These are phyloP conservation scores for Lasioglossum zephyrum DNA, from an alignment of 2,888 invertebrate genomes.

Conservation along the genomic window DNA sequence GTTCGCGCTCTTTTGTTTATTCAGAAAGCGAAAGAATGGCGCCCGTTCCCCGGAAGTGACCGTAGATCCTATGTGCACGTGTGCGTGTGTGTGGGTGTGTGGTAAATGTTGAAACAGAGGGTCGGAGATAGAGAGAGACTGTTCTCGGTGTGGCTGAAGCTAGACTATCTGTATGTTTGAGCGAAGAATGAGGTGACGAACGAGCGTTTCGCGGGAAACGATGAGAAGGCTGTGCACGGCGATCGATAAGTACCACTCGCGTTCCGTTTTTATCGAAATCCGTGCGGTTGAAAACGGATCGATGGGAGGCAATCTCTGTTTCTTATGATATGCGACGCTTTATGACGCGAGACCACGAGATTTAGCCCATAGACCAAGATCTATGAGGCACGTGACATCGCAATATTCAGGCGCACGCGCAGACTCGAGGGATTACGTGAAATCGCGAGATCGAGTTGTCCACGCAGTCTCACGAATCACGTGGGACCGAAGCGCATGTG, in stretches of 20 bases:
- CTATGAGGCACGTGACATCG: background rate
- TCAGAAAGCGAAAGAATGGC: background rate
- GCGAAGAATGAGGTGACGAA: conserved; percentile 58
- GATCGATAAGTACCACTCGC: conserved; percentile 36
- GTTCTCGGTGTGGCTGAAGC: conserved; percentile 57
- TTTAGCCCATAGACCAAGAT: background rate
- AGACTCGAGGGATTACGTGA: background rate
- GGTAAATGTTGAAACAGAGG: conserved; percentile 22
- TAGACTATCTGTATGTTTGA: conserved; percentile 66
- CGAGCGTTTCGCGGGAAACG: conserved; percentile 73
- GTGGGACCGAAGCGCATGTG: background rate
- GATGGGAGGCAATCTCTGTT: background rate
- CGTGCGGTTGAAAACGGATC: background rate
- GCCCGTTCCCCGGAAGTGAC: conserved; percentile 11
- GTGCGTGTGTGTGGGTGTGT: conserved; percentile 14
- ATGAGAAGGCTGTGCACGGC: conserved; percentile 64
- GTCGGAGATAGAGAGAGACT: conserved; percentile 24
- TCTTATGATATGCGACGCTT: background rate
- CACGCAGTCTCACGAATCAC: background rate
- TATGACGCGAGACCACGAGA: background rate
- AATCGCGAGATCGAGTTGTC: background rate
- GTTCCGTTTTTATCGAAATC: conserved; percentile 43
- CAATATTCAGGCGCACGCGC: background rate
- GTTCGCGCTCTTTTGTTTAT: conserved; percentile 10
- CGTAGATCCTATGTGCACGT: conserved; percentile 16